These are phyloP conservation scores for Crax fasciolata DNA, from an alignment of 2,797 vertebrate species.

Conservation along the genomic window DNA sequence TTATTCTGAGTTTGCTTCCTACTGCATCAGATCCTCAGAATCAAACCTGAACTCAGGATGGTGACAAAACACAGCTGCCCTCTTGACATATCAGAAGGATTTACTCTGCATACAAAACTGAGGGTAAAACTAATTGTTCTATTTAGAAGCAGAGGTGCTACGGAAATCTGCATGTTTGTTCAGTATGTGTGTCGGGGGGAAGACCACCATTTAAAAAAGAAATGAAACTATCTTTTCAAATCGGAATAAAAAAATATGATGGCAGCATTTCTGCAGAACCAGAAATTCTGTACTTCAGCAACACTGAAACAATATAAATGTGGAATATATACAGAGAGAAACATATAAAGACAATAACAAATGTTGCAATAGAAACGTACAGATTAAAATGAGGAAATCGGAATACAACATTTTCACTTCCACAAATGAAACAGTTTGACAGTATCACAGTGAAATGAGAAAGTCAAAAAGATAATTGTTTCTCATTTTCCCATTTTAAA, in stretches of 20 bases:
- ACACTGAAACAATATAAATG: background rate
- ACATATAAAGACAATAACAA: slow-evolving; percentile 24
- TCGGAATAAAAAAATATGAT: background rate
- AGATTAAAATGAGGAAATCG: background rate
- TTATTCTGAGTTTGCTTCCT: background rate
- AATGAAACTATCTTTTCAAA: background rate
- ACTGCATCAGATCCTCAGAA: background rate
- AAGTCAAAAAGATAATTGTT: slow-evolving; percentile 34
- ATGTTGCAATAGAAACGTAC: background rate
- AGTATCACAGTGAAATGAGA: background rate
- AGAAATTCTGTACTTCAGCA: background rate
- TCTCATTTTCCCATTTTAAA: slow-evolving; percentile 39
- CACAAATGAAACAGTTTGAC: slow-evolving; percentile 17
- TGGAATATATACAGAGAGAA: background rate
- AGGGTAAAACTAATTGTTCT: background rate
- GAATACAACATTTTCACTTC: slow-evolving; percentile 9
- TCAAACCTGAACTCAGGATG: background rate
- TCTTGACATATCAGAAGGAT: background rate
- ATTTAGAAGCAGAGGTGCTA: background rate
- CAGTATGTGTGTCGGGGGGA: background rate
- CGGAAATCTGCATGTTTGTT: background rate
- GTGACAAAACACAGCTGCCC: background rate
- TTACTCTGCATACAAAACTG: background rate
- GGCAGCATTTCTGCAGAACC: background rate
- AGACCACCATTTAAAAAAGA: background rate